Conservation (phyloP, 1,140 invertebrate species). For the Papilio dardanus region DNA sequence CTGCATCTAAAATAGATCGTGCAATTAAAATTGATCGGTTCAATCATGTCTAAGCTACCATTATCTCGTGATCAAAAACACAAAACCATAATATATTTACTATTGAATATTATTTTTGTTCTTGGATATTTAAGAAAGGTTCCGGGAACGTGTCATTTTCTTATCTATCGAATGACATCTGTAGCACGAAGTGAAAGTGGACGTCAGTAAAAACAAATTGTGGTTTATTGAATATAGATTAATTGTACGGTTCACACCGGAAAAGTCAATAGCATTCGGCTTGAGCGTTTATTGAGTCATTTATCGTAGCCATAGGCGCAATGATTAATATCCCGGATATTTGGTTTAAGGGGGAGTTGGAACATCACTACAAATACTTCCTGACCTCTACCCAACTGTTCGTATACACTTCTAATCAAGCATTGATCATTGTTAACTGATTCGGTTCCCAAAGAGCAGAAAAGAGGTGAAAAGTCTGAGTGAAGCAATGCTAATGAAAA, state of each 20-base stretch:
- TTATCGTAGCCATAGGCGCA: conserved; percentile 70
- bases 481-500: no score
- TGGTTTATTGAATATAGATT: conserved; percentile 63
- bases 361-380: conserved; percentile 53
- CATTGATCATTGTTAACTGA: background rate
- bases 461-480: background rate
- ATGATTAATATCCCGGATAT: conserved; percentile 80
- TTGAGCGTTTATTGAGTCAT: conserved; percentile 72
- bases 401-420: background rate
- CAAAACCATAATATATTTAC: background rate
- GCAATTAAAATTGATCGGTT: background rate
- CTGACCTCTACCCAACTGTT: conserved; percentile 41
- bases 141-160: background rate
- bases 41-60: background rate
- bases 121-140: background rate
- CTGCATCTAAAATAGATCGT: background rate
- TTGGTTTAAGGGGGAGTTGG: conserved; percentile 63
- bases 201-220: conserved; percentile 44
- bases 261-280: conserved; percentile 68
- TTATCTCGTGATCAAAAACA: background rate
- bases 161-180: conserved; percentile 1
- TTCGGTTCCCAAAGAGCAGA: background rate
- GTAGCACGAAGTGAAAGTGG: background rate
- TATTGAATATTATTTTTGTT: background rate
- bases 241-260: conserved; percentile 70